Evolutionary conservation across 2,888 invertebrate genomes (phyloP).

Genomic region (Pollenia angustigena): DNA sequence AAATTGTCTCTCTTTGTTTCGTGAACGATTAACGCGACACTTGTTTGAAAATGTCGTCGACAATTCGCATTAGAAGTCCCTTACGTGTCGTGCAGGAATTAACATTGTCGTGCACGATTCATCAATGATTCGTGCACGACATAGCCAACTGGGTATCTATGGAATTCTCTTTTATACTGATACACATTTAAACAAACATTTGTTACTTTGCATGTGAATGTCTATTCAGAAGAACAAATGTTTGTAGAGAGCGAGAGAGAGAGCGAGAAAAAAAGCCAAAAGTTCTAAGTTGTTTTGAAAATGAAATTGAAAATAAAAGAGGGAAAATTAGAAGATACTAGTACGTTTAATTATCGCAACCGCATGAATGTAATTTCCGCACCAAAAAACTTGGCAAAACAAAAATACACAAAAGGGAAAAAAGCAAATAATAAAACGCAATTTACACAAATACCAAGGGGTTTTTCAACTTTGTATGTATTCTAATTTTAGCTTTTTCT

Average conservation of each 20-base stretch:
- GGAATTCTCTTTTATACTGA: constrained; percentile 7
- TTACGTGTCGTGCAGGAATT: no score
- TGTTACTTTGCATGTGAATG: constrained; percentile 2
- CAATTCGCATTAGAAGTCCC: no score
- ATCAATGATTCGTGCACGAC: no score
- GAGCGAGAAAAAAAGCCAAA: constrained; percentile 36
- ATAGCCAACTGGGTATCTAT: no score
- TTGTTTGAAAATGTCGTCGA: no score
- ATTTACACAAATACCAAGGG: constrained; percentile 49
- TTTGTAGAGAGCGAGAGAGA: background rate
- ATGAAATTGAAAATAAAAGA: constrained; percentile 61
- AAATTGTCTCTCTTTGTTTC: no score
- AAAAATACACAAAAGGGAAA: constrained; percentile 19
- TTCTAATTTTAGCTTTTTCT: background rate
- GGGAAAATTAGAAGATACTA: constrained; percentile 75
- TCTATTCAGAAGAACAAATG: constrained; percentile 39
- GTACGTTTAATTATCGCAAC: constrained; percentile 81
- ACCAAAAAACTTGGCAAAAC: constrained; percentile 52
- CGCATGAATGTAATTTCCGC: constrained; percentile 80
- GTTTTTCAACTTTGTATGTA: constrained; percentile 9
- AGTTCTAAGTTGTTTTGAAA: constrained; percentile 56
- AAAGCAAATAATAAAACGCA: constrained; percentile 23
- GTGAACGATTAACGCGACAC: no score
- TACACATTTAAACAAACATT: constrained; percentile 12
- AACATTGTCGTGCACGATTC: no score